Evolutionary conservation across 2,888 invertebrate genomes (phyloP).

Genomic region (Synanthedon tipuliformis): DNA sequence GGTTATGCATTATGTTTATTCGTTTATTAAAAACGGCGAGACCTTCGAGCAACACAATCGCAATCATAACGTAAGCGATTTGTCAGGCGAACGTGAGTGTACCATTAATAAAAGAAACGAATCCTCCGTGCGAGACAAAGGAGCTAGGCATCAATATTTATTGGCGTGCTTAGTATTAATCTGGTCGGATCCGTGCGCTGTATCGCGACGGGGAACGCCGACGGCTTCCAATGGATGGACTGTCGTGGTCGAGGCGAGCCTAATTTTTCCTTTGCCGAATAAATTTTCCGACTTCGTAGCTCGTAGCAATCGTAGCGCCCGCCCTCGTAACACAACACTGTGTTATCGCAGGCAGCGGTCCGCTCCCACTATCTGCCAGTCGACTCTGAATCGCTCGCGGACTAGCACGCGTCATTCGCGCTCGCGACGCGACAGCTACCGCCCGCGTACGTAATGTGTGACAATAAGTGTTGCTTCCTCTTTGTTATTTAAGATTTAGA

Average conservation of each 20-base stretch:
- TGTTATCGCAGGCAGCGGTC: slow-evolving; percentile 5
- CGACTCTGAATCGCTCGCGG: slow-evolving; percentile 39
- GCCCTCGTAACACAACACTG: slow-evolving; percentile 1
- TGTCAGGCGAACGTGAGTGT: slow-evolving; percentile 56
- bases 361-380: slow-evolving; percentile 29
- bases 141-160: slow-evolving; percentile 64
- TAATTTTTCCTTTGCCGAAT: slow-evolving; percentile 50
- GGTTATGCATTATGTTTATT: too few relatives aligned
- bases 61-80: slow-evolving; percentile 20
- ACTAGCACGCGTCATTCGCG: slow-evolving; percentile 42
- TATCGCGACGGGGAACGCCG: slow-evolving; percentile 28
- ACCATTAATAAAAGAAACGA: slow-evolving; percentile 62
- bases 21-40: too few relatives aligned
- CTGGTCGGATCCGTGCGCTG: slow-evolving; percentile 49
- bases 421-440: slow-evolving; percentile 16
- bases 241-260: slow-evolving; percentile 49
- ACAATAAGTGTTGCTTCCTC: slow-evolving; percentile 69
- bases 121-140: slow-evolving; percentile 63
- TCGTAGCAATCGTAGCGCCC: slow-evolving; percentile 23
- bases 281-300: slow-evolving; percentile 37
- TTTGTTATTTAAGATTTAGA: slow-evolving; percentile 46
- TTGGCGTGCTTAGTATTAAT: slow-evolving; percentile 68
- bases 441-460: slow-evolving; percentile 62
- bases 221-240: slow-evolving; percentile 46
- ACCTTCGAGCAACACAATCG: neutral